Conservation (phyloP, 2,888 invertebrate genomes). For the Erebia ligea region DNA sequence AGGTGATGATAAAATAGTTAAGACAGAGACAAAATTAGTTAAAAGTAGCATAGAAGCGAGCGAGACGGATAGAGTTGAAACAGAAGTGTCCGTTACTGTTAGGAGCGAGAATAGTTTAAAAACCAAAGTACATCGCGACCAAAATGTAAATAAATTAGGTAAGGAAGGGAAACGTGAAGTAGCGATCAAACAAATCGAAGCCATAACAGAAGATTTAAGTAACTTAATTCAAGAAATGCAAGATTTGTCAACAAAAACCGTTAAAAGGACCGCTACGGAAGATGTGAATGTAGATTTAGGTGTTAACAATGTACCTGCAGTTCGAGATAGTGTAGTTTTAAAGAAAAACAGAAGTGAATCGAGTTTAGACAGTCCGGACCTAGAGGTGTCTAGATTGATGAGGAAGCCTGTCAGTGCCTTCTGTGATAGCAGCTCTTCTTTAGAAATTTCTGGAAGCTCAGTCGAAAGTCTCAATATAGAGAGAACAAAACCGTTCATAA, state of each 20-base stretch:
- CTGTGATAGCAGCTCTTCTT: conserved; percentile 74
- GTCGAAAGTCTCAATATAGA: conserved; percentile 74
- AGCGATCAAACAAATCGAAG: conserved; percentile 67
- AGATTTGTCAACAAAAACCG: conserved; percentile 58
- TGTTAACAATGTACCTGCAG: conserved; percentile 65
- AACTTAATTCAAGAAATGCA: conserved; percentile 71
- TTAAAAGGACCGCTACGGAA: conserved; percentile 46
- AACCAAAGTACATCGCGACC: conserved; percentile 56
- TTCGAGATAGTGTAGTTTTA: conserved; percentile 68
- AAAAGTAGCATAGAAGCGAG: conserved; percentile 55
- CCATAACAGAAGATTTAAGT: conserved; percentile 70
- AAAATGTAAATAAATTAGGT: conserved; percentile 49
- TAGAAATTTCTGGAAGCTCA: conserved; percentile 78
- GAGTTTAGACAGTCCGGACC: conserved; percentile 78
- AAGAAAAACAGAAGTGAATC: conserved; percentile 81
- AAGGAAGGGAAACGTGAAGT: conserved; percentile 52
- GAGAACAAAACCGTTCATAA: conserved; percentile 50
- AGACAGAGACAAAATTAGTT: conserved; percentile 60
- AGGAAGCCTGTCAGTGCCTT: conserved; percentile 69
- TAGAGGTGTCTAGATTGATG: conserved; percentile 79
- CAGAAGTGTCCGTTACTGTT: conserved; percentile 55
- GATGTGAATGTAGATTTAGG: conserved; percentile 48
- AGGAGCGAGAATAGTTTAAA: conserved; percentile 53
- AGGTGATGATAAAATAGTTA: conserved; percentile 49
- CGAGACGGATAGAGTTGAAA: conserved; percentile 53